Conservation (phyloP, 1,140 invertebrate genomes). For the Goniozus legneri region DNA sequence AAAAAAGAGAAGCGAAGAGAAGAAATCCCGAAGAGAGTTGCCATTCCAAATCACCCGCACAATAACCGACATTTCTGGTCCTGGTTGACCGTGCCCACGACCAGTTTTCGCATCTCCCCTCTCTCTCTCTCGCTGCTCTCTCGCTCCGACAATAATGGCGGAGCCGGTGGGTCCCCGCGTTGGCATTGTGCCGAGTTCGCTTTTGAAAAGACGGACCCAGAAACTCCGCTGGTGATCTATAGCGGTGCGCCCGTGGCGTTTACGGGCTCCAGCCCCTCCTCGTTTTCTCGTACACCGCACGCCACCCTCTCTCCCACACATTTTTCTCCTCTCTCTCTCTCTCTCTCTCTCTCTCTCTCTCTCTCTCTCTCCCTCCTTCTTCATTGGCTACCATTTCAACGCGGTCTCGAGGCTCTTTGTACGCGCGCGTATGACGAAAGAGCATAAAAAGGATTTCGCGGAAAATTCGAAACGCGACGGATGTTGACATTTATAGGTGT, state of each 20-base stretch:
- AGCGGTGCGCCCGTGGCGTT: slow-evolving; percentile 14
- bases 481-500: slow-evolving; percentile 27
- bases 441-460: slow-evolving; percentile 50
- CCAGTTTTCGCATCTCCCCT: too few relatives aligned
- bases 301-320: too few relatives aligned
- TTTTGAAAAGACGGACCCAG: slow-evolving; percentile 19
- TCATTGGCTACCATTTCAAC: not conserved
- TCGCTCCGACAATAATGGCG: slow-evolving; percentile 17
- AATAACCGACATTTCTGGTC: slow-evolving; percentile 25
- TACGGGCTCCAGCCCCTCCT: not conserved
- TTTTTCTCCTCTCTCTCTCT: too few relatives aligned
- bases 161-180: not conserved
- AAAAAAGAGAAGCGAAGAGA: not conserved
- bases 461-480: slow-evolving; percentile 35
- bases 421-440: too few relatives aligned
- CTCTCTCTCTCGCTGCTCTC: too few relatives aligned
- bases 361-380: not conserved
- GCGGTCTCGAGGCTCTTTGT: slow-evolving; percentile 2
- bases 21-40: not conserved
- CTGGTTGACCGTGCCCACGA: slow-evolving; percentile 20
- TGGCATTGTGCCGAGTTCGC: slow-evolving; percentile 23
- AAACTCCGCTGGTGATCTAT: slow-evolving; percentile 21
- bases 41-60: slow-evolving; percentile 19
- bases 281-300: too few relatives aligned
- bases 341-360: too few relatives aligned